These are phyloP conservation scores for Acrocera orbiculus DNA, from an alignment of 2,888 invertebrate species.

Conservation along the genomic window DNA sequence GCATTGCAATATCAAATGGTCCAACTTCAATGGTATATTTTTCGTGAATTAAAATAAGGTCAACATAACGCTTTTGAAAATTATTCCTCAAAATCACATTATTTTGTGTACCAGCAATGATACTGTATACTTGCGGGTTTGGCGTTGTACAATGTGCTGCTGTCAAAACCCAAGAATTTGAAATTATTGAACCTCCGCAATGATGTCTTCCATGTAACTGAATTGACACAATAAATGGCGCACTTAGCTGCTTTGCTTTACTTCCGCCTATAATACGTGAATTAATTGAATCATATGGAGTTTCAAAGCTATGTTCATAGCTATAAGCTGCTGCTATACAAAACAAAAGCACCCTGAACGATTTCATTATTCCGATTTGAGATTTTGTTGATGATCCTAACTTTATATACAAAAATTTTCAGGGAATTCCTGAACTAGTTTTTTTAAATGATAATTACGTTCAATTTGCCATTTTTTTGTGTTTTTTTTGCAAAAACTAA, in stretches of 20 bases:
- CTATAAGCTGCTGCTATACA: too few species aligned
- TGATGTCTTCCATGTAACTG: slow-evolving; percentile 5
- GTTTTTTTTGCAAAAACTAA: too few species aligned
- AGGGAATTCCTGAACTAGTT: too few species aligned
- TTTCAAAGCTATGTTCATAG: too few species aligned
- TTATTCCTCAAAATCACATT: slow-evolving; percentile 17
- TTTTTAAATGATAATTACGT: too few species aligned
- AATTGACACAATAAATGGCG: slow-evolving; percentile 31
- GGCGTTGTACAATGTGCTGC: slow-evolving; percentile 28
- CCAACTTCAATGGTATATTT: slow-evolving; percentile 25
- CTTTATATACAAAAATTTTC: too few species aligned
- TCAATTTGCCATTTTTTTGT: too few species aligned
- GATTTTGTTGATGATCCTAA: too few species aligned
- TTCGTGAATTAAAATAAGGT: slow-evolving; percentile 22
- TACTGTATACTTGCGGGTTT: slow-evolving; percentile 18
- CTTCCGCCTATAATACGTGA: slow-evolving; percentile 24
- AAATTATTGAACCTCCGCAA: slow-evolving; percentile 33
- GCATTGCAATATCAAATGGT: slow-evolving; percentile 37
- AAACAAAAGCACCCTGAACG: too few species aligned
- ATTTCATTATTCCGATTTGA: too few species aligned
- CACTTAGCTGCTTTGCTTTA: slow-evolving; percentile 26
- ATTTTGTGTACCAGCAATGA: slow-evolving; percentile 30
- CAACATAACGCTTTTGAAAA: slow-evolving; percentile 21
- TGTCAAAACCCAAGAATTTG: slow-evolving; percentile 27
- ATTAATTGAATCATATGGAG: too few species aligned